Base-by-base conservation (phyloP, 1,140 invertebrate genomes). In the Eurosta solidaginis region DNA sequence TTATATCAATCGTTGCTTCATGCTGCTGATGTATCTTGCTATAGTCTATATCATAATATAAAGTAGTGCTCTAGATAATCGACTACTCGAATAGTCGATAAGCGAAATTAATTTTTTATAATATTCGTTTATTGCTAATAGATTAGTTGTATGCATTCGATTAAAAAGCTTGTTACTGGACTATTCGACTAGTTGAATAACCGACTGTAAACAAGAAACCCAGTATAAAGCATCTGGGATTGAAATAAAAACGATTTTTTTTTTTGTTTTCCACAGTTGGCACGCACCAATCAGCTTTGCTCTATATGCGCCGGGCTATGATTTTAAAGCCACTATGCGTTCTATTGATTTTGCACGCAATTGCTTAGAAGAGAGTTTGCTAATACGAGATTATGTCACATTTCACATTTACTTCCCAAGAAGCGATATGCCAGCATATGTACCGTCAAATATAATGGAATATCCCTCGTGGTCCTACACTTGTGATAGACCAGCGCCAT, bases 381-480 rank as follows among this genome's bases (percentile, higher is more conserved):
- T 94, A 52, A 90, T 96, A 45, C 89, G 91, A 5, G 91, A 95
- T 81, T 92, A 91, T 80, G 94, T 95, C 77, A 95, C 94, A 52
- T 96, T 96, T 87, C 95, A 97, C 84, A 84, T 96, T 29, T 96
- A 94, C 88, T 96, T 97, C 85, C 92, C 93, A 74, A 91, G 92
- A 76, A 92, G 93, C 81, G 93, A 96, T 84, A 92, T 96, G 83
- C 95, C 95, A 17, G 91, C 91, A 87, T 88, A 90, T 89, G 92
- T 94, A 79, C 92, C 93, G 2, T 84, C 90, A 25, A 88, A 90
- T 59, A 90, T 91, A 54, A 47, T 89, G 0, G 80, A 90, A 68
- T 89, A 93, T 10, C 84, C 92, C 7, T 82, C 82, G 2, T 91
- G 91, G 45, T 87, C 90, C 5, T 93, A 90, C 82, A 92, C 94